These are phyloP conservation scores for Pyrgilauda ruficollis DNA, from an alignment of 2,113 vertebrate species.

Conservation along the genomic window DNA sequence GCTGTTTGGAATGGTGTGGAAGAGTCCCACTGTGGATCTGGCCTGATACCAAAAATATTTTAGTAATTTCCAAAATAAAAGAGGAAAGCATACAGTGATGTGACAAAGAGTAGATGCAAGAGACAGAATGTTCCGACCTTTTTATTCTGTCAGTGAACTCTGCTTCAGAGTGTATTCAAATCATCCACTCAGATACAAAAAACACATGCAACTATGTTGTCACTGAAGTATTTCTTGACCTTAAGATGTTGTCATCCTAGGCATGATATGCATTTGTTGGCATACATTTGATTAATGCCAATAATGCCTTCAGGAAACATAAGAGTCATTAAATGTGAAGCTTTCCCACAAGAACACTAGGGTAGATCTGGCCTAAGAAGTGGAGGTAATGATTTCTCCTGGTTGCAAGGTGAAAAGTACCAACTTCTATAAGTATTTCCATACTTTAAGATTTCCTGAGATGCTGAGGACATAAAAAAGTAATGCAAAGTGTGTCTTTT, in stretches of 20 bases:
- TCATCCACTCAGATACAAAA: neutral
- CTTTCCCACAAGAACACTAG: neutral
- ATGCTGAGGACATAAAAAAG: neutral
- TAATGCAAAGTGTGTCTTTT: neutral
- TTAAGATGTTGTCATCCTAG: neutral
- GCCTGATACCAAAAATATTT: neutral
- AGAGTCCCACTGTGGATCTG: neutral
- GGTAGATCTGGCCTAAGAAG: neutral
- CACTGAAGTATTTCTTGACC: neutral
- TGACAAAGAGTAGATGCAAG: neutral
- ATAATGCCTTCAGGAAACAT: slow-evolving; percentile 2
- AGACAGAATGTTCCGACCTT: neutral
- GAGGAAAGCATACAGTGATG: neutral
- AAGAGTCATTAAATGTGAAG: neutral
- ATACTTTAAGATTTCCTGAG: neutral
- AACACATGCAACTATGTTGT: neutral
- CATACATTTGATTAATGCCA: neutral
- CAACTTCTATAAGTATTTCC: neutral
- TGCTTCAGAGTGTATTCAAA: neutral
- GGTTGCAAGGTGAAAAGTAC: neutral
- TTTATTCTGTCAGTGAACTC: neutral
- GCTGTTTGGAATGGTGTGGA: neutral
- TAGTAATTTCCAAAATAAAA: neutral
- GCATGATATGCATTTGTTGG: neutral
- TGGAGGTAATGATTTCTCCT: neutral